phyloP scores from a whole-genome alignment of 2,888 invertebrate genomes.

The Himalopsyche tibetana region DNA sequence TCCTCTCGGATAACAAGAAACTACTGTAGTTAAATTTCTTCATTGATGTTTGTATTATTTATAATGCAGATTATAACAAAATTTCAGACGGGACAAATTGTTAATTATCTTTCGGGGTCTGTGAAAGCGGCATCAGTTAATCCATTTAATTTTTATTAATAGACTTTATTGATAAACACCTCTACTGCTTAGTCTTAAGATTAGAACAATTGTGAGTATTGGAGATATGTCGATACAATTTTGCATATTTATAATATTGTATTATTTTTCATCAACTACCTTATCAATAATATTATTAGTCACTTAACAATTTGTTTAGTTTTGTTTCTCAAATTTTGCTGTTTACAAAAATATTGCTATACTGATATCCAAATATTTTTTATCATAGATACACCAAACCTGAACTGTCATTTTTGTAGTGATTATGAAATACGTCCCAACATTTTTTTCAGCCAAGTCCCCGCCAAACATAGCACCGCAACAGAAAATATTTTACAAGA shows the following conservation, averaged over 20 bases:
- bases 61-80: too few species aligned
- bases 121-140: neutral
- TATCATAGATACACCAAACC: neutral
- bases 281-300: conserved; percentile 9
- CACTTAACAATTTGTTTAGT: conserved; percentile 1
- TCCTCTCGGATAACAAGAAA: too few species aligned
- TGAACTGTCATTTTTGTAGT: conserved; percentile 20
- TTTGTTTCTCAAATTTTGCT: conserved; percentile 10
- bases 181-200: conserved; percentile 11
- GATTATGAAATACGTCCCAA: neutral
- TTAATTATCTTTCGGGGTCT: neutral
- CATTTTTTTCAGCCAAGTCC: neutral
- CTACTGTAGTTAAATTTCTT: too few species aligned
- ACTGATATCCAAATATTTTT: conserved; percentile 9
- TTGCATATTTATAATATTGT: conserved; percentile 25
- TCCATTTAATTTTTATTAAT: neutral
- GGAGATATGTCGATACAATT: conserved; percentile 37
- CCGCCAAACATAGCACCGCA: too few species aligned
- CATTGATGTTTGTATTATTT: too few species aligned
- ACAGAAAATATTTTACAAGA: too few species aligned
- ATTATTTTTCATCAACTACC: neutral
- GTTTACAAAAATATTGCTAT: conserved; percentile 42
- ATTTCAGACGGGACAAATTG: neutral
- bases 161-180: conserved; percentile 14
- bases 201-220: conserved; percentile 23